Percentiles rank a stretch among this genome's conserved stretches.
phyloP scores from a whole-genome alignment of 2,888 invertebrate genomes.

The Baccha elongata region DNA sequence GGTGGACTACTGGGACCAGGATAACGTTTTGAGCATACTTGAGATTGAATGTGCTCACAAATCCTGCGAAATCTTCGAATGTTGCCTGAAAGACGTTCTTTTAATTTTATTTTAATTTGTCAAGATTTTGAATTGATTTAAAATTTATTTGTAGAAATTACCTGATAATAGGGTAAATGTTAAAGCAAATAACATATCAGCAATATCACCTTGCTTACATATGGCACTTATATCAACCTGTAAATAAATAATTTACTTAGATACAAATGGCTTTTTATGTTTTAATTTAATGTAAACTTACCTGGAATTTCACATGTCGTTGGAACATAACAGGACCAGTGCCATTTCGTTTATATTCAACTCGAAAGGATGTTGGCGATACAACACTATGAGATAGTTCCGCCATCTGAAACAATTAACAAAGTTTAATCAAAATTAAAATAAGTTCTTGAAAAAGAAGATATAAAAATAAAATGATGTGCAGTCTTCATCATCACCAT shows the following conservation, averaged over 20 bases:
- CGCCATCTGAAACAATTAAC: constrained; percentile 88
- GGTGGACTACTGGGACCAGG: constrained; percentile 82
- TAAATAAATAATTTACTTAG: constrained; percentile 82
- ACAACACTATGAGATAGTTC: constrained; percentile 98
- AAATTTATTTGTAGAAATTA: constrained; percentile 81
- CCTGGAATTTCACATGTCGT: constrained; percentile 96
- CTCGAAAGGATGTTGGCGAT: constrained; percentile 98
- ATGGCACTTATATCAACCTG: constrained; percentile 94
- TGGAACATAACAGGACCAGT: constrained; percentile 98
- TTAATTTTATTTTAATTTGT: constrained; percentile 41
- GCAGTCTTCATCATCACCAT: too few species aligned
- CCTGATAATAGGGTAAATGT: constrained; percentile 97
- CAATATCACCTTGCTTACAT: constrained; percentile 87
- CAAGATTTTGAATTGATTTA: background rate
- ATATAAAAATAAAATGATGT: too few species aligned
- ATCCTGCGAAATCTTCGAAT: constrained; percentile 96
- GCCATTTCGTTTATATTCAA: constrained; percentile 97
- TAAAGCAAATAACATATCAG: constrained; percentile 93
- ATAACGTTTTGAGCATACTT: constrained; percentile 86
- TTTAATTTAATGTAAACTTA: constrained; percentile 72
- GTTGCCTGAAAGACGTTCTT: constrained; percentile 87
- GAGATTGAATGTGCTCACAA: constrained; percentile 97
- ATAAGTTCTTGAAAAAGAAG: too few species aligned
- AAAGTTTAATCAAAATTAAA: too few species aligned
- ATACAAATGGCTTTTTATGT: background rate